phyloP scores from a whole-genome alignment of 2,888 invertebrate species.

The Disparrhopalites patrizii region DNA sequence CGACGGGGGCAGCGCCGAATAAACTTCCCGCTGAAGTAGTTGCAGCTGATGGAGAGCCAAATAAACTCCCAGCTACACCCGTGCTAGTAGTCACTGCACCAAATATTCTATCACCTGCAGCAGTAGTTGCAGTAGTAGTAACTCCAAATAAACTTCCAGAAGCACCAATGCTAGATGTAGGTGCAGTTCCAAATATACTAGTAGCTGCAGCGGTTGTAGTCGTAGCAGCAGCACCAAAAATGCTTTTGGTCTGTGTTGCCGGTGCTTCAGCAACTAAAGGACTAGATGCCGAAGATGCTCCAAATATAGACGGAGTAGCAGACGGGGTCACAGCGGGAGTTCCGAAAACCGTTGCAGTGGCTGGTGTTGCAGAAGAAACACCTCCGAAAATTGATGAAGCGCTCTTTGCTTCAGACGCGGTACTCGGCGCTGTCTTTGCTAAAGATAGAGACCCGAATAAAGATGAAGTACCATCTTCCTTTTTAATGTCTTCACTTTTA shows the following conservation, averaged over 20 bases:
- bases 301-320: neutral
- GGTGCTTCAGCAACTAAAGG: no score
- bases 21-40: neutral
- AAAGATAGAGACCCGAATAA: neutral
- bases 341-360: neutral
- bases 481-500: no score
- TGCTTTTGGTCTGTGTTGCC: neutral
- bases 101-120: neutral
- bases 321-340: neutral
- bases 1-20: neutral
- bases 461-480: neutral
- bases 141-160: conserved; percentile 7
- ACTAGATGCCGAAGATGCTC: no score
- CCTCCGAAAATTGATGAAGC: neutral
- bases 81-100: neutral
- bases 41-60: neutral
- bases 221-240: conserved; percentile 3
- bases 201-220: neutral
- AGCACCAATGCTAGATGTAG: neutral
- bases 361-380: neutral
- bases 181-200: conserved; percentile 1
- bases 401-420: neutral
- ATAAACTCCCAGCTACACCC: neutral
- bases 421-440: neutral
- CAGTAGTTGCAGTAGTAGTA: neutral